Percentiles rank a stretch among this genome's conserved stretches.
phyloP scores from a whole-genome alignment of 2,888 invertebrate species.

The Troides oblongomaculatus region DNA sequence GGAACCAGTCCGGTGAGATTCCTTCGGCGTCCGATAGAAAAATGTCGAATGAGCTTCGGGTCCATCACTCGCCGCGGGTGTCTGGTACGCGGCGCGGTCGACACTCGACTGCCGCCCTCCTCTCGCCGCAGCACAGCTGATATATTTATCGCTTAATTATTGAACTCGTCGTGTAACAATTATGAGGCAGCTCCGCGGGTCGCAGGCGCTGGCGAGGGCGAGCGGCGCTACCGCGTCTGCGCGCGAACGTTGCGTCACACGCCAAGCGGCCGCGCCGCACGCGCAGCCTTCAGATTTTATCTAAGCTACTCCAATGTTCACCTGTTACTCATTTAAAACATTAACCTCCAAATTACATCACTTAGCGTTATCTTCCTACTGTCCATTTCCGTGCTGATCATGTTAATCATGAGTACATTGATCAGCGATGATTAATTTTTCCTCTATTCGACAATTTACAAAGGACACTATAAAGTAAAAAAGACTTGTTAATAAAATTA shows the following conservation, averaged over 20 bases:
- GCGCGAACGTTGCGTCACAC: constrained; percentile 65
- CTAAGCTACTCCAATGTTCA: constrained; percentile 58
- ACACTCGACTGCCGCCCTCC: constrained; percentile 76
- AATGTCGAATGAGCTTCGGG: constrained; percentile 76
- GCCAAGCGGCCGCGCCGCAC: constrained; percentile 36
- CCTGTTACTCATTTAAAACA: constrained; percentile 62
- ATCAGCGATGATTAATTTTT: neutral
- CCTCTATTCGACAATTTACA: neutral
- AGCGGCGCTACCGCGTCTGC: constrained; percentile 73
- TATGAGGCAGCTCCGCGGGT: constrained; percentile 66
- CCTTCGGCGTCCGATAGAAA: constrained; percentile 82
- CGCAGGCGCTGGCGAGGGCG: constrained; percentile 54
- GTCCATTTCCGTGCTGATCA: constrained; percentile 55
- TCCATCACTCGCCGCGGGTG: constrained; percentile 70
- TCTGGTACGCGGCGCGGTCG: constrained; percentile 73
- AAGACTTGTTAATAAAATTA: no score
- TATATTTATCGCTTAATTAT: constrained; percentile 79
- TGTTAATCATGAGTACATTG: constrained; percentile 11
- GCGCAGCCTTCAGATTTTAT: constrained; percentile 70
- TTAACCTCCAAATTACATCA: constrained; percentile 67
- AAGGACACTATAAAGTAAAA: no score
- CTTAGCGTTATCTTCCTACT: constrained; percentile 59
- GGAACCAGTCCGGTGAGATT: constrained; percentile 84
- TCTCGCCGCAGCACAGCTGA: constrained; percentile 65
- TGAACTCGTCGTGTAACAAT: constrained; percentile 76